phyloP scores from a whole-genome alignment of 1,140 invertebrate species.

The Drosophila funebris region DNA sequence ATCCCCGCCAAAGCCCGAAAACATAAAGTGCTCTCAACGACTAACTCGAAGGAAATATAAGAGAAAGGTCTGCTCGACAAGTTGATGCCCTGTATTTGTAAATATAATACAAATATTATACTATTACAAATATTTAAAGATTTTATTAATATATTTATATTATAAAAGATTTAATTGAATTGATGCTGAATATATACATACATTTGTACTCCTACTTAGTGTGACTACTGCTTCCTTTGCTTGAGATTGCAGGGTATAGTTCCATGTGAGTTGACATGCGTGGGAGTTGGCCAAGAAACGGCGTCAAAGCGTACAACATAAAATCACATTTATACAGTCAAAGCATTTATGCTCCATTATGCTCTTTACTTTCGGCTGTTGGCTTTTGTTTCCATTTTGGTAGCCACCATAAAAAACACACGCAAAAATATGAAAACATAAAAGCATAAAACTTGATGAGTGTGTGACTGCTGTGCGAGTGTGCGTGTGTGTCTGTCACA shows the following conservation, averaged over 20 bases:
- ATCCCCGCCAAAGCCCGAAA: neutral
- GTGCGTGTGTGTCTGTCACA: neutral
- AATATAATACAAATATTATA: too few species aligned
- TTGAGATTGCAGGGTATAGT: conserved; percentile 4
- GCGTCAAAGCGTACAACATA: conserved; percentile 57
- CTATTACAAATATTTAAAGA: too few species aligned
- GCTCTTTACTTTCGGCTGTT: conserved; percentile 60
- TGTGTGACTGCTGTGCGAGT: conserved; percentile 1
- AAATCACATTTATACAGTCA: conserved; percentile 70
- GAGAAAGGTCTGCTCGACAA: neutral
- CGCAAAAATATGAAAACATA: conserved; percentile 38
- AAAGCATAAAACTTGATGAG: conserved; percentile 31
- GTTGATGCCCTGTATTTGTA: neutral
- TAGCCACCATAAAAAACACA: conserved; percentile 51
- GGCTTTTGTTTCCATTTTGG: conserved; percentile 51
- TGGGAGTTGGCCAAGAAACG: conserved; percentile 19
- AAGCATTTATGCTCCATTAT: conserved; percentile 77
- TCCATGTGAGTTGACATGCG: neutral
- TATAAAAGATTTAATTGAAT: too few species aligned
- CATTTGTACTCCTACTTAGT: too few species aligned
- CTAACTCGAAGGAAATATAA: neutral
- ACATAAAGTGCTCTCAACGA: conserved; percentile 25
- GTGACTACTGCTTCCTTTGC: too few species aligned
- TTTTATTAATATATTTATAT: too few species aligned
- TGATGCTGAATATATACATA: too few species aligned